phyloP scores from a whole-genome alignment of 2,113 vertebrate species.

The Ailuropoda melanoleuca region DNA sequence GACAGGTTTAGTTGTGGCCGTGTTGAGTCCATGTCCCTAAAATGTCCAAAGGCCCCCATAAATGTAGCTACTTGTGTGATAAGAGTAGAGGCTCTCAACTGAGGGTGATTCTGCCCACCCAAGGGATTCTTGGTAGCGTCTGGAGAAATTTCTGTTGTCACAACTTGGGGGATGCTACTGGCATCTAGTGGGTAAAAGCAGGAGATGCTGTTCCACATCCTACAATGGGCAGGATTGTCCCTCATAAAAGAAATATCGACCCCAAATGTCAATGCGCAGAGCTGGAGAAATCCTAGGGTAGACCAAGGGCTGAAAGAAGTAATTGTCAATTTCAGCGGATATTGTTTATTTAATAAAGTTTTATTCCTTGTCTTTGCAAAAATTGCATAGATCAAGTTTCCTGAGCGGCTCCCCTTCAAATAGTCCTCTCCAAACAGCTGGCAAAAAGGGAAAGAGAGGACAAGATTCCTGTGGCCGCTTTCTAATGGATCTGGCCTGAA shows the following conservation, averaged over 20 bases:
- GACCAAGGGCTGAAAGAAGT: not conserved
- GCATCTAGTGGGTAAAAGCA: not conserved
- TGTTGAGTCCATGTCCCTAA: not conserved
- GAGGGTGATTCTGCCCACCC: not conserved
- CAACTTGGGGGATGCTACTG: not conserved
- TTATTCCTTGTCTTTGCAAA: not conserved
- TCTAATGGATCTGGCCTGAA: not conserved
- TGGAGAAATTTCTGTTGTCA: not conserved
- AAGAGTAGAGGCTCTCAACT: too few relatives aligned
- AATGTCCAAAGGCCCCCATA: not conserved
- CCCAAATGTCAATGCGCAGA: not conserved
- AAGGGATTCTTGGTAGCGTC: not conserved
- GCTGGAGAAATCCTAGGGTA: not conserved
- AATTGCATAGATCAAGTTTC: not conserved
- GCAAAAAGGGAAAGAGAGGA: not conserved
- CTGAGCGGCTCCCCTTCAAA: not conserved
- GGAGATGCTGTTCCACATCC: not conserved
- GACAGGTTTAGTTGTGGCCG: not conserved
- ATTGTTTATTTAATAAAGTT: not conserved
- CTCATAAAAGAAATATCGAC: not conserved
- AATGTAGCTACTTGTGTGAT: not conserved
- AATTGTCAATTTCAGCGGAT: not conserved
- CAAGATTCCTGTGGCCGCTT: not conserved
- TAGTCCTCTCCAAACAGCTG: not conserved
- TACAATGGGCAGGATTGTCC: not conserved